A percentile compares a stretch with the other conserved stretches of the same genome.
These are phyloP conservation scores for Lottia gigantea DNA, from an alignment of 2,888 invertebrate species.

Conservation along the genomic window DNA sequence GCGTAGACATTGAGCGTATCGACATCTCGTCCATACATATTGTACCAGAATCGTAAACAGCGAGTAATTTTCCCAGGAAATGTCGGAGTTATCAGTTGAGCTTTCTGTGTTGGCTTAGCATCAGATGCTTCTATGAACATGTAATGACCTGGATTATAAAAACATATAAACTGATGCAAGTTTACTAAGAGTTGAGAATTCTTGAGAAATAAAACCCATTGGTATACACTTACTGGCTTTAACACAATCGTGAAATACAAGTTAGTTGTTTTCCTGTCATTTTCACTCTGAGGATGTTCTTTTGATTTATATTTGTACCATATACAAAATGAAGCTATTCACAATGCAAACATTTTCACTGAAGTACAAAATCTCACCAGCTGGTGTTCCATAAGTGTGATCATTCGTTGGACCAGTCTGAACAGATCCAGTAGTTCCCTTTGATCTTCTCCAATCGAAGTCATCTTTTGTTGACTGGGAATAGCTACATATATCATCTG, in stretches of 20 bases:
- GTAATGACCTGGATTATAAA: conserved; percentile 63
- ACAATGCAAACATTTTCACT: no score
- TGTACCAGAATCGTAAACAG: conserved; percentile 56
- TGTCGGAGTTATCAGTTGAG: conserved; percentile 43
- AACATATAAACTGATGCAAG: no score
- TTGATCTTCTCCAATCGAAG: conserved; percentile 49
- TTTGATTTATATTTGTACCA: background rate
- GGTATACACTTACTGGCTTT: no score
- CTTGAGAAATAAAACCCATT: no score
- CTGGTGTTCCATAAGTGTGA: conserved; percentile 50
- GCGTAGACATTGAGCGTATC: conserved; percentile 43
- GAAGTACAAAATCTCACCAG: conserved; percentile 32
- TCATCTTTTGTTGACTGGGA: conserved; percentile 45
- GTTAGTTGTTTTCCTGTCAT: background rate
- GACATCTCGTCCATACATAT: conserved; percentile 56
- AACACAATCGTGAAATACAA: no score
- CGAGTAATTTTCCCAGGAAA: conserved; percentile 31
- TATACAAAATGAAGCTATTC: no score
- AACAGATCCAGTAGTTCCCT: conserved; percentile 33
- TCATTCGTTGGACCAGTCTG: conserved; percentile 51
- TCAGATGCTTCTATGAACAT: conserved; percentile 73
- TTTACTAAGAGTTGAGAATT: background rate
- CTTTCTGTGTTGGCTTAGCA: conserved; percentile 33
- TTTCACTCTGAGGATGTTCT: background rate
- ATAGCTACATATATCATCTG: conserved; percentile 51